Percentiles rank a stretch among this genome's conserved stretches.
phyloP scores from a whole-genome alignment of 2,888 invertebrate species.

The Linnaemya tessellans region DNA sequence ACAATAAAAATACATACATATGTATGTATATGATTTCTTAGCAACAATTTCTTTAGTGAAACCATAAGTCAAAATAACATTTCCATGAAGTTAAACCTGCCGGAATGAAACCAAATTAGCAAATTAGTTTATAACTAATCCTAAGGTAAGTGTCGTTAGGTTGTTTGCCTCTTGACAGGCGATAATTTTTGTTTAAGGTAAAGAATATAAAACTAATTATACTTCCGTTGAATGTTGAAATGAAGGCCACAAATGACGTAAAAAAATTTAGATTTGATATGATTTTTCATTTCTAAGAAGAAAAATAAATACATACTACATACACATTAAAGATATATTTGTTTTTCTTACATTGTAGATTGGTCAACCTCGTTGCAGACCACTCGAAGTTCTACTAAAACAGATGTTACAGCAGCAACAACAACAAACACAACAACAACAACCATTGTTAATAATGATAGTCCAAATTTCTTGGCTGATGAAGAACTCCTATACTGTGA shows the following conservation, averaged over 20 bases:
- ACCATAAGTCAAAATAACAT: no score
- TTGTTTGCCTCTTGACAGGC: not conserved
- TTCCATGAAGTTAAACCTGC: no score
- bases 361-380: slow-evolving; percentile 73
- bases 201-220: slow-evolving; percentile 28
- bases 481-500: slow-evolving; percentile 74
- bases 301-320: not conserved
- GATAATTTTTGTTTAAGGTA: not conserved
- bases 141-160: not conserved
- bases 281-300: not conserved
- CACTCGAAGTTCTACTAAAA: slow-evolving; percentile 49
- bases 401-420: slow-evolving; percentile 41
- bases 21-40: no score
- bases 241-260: slow-evolving; percentile 44
- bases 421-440: slow-evolving; percentile 19
- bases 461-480: slow-evolving; percentile 61
- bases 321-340: not conserved
- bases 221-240: slow-evolving; percentile 33
- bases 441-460: slow-evolving; percentile 41
- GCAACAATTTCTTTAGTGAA: no score
- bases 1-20: not conserved
- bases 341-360: slow-evolving; percentile 63
- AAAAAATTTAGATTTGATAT: not conserved
- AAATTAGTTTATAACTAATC: no score
- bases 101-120: no score